Evolutionary conservation across 2,888 invertebrate genomes (phyloP).

Genomic region (Acanthosepion lycidas): DNA sequence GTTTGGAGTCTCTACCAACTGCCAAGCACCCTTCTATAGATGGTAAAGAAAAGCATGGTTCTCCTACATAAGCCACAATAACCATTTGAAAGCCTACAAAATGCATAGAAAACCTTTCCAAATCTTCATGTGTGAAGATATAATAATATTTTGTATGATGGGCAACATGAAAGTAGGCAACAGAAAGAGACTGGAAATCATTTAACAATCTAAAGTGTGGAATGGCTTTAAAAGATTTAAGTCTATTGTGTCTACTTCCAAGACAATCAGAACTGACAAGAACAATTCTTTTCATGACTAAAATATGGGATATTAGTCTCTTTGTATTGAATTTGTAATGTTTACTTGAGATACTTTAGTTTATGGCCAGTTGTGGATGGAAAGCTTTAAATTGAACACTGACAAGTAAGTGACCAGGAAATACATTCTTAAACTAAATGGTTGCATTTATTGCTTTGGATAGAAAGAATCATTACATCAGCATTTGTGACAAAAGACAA

Average conservation of each 20-base stretch:
- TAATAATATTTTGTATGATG: background rate
- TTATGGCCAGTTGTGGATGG: conserved; percentile 20
- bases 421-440: background rate
- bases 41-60: too few species aligned
- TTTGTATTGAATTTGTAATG: conserved; percentile 20
- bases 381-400: background rate
- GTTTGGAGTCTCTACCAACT: too few species aligned
- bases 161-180: background rate
- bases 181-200: background rate
- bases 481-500: background rate
- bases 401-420: background rate
- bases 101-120: too few species aligned
- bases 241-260: background rate
- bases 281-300: background rate
- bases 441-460: background rate
- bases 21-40: too few species aligned
- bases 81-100: too few species aligned
- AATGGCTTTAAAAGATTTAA: background rate
- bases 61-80: too few species aligned
- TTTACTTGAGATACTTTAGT: background rate
- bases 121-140: too few species aligned
- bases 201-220: conserved; percentile 17
- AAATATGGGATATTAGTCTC: conserved; percentile 7
- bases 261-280: background rate
- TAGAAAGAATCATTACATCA: background rate